Evolutionary conservation across 2,888 invertebrate genomes (phyloP).

Genomic region (Stenotaenia linearis): DNA sequence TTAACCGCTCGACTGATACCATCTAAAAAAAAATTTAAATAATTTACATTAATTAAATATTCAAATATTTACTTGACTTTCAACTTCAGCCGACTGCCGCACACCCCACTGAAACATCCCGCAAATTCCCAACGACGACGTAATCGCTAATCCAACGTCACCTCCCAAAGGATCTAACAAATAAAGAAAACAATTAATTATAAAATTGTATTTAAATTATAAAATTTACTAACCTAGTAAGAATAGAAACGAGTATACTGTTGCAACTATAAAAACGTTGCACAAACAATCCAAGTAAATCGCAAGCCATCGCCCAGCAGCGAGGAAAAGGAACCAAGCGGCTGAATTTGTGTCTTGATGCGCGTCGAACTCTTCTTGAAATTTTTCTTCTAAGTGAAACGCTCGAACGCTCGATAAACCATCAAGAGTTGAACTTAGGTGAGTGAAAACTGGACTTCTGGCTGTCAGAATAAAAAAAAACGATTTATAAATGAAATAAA

Average conservation of each 20-base stretch:
- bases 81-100: slow-evolving; percentile 53
- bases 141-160: slow-evolving; percentile 65
- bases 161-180: slow-evolving; percentile 51
- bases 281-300: slow-evolving; percentile 88
- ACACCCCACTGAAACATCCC: slow-evolving; percentile 54
- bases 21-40: slow-evolving; percentile 38
- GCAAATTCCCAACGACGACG: slow-evolving; percentile 56
- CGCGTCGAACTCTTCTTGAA: slow-evolving; percentile 54
- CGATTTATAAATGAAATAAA: no score
- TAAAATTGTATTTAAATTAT: not conserved
- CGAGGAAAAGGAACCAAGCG: slow-evolving; percentile 84
- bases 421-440: slow-evolving; percentile 79
- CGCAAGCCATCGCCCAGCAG: slow-evolving; percentile 86
- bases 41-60: no score
- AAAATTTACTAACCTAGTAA: slow-evolving; percentile 48
- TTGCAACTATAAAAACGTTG: slow-evolving; percentile 73
- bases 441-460: slow-evolving; percentile 91
- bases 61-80: slow-evolving; percentile 48
- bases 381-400: slow-evolving; percentile 70
- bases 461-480: slow-evolving; percentile 52
- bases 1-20: slow-evolving; percentile 67
- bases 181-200: not conserved
- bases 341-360: slow-evolving; percentile 70
- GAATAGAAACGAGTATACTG: slow-evolving; percentile 77
- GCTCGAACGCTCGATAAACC: slow-evolving; percentile 88